phyloP scores from a whole-genome alignment of 2,797 vertebrate genomes.

The Pseudochaenichthys georgianus region DNA sequence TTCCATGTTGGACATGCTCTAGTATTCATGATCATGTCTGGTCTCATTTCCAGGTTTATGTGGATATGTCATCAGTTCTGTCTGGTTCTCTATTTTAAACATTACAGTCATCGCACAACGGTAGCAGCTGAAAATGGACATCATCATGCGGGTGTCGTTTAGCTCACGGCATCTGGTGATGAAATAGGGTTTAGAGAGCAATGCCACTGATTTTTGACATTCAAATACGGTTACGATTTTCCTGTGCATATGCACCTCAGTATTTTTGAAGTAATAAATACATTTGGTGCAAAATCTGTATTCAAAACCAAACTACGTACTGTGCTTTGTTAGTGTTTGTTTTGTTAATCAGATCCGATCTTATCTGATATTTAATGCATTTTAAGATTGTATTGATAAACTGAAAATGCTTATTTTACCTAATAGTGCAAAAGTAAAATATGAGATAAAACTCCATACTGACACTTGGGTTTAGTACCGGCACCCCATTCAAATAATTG shows the following conservation, averaged over 20 bases:
- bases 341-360: background rate
- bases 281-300: background rate
- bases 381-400: background rate
- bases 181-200: slow-evolving; percentile 57
- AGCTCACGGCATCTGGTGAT: slow-evolving; percentile 53
- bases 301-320: background rate
- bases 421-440: background rate
- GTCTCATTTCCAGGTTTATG: slow-evolving; percentile 54
- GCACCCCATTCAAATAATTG: background rate
- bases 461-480: background rate
- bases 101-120: slow-evolving; percentile 40
- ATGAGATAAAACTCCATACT: background rate
- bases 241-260: background rate
- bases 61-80: slow-evolving; percentile 66
- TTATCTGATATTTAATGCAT: background rate
- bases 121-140: slow-evolving; percentile 49
- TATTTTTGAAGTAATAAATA: background rate
- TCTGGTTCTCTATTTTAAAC: slow-evolving; percentile 74
- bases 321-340: background rate
- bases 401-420: background rate
- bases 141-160: slow-evolving; percentile 42
- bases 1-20: slow-evolving; percentile 61
- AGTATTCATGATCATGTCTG: slow-evolving; percentile 62
- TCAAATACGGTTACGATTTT: slow-evolving; percentile 4
- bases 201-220: slow-evolving; percentile 23